These are phyloP conservation scores for Enoplosus armatus DNA, from an alignment of 2,797 vertebrate species.

Conservation along the genomic window DNA sequence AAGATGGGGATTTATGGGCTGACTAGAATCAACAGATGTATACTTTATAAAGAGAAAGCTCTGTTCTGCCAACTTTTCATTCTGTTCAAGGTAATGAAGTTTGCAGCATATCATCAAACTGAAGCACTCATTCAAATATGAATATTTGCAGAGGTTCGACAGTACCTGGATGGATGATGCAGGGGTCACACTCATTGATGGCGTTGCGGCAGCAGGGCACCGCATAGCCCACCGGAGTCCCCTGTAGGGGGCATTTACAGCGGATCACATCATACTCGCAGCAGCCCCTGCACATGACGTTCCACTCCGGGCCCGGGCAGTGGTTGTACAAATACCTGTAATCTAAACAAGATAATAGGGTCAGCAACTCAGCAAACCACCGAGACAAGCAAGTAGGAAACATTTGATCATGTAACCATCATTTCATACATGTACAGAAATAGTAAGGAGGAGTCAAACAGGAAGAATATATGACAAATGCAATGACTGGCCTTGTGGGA, in stretches of 20 bases:
- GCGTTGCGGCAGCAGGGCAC: constrained; percentile 98
- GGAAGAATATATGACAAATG: constrained; percentile 6
- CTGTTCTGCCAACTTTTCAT: neutral
- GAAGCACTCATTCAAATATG: neutral
- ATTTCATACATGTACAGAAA: neutral
- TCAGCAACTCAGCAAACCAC: neutral
- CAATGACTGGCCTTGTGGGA: constrained; percentile 3
- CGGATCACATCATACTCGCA: constrained; percentile 96
- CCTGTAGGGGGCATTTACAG: constrained; percentile 93
- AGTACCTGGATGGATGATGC: constrained; percentile 98
- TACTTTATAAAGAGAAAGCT: neutral
- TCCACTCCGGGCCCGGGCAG: constrained; percentile 97
- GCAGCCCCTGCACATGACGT: constrained; percentile 96
- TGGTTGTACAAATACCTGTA: constrained; percentile 93
- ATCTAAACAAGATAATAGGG: constrained; percentile 80
- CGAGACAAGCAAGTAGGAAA: neutral
- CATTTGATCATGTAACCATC: neutral
- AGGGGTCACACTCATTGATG: constrained; percentile 95
- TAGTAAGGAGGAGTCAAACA: constrained; percentile 10
- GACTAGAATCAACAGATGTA: constrained; percentile 8
- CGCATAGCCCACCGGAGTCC: constrained; percentile 93
- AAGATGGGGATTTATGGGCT: neutral
- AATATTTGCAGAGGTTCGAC: neutral
- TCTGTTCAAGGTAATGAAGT: neutral
- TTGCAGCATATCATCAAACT: neutral